Conservation (phyloP, 1,140 invertebrate genomes). For the Scaptodrosophila lebanonensis region DNA sequence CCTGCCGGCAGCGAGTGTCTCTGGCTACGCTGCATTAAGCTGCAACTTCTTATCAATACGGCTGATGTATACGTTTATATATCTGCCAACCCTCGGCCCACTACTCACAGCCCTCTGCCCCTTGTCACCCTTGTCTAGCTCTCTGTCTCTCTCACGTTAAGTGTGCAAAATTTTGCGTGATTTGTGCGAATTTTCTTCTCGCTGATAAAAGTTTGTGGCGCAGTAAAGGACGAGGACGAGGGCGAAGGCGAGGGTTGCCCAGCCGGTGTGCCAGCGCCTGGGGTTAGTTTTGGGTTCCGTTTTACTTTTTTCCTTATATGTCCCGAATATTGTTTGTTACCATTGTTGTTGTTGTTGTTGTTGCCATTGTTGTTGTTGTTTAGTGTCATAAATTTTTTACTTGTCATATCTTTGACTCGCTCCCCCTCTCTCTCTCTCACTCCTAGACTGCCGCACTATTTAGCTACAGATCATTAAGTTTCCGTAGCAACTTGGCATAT, state of each 20-base stretch:
- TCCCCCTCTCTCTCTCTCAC: too few relatives aligned
- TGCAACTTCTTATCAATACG: slow-evolving; percentile 66
- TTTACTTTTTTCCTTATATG: too few relatives aligned
- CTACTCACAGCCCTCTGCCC: background rate
- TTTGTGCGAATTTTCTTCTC: slow-evolving; percentile 64
- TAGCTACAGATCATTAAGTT: slow-evolving; percentile 72
- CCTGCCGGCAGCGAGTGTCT: slow-evolving; percentile 14
- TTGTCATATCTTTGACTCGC: slow-evolving; percentile 71
- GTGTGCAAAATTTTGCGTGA: slow-evolving; percentile 70
- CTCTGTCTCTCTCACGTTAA: slow-evolving; percentile 57
- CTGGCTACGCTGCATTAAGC: slow-evolving; percentile 59
- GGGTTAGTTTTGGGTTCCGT: slow-evolving; percentile 44
- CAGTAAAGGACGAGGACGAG: slow-evolving; percentile 1
- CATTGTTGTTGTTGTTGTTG: slow-evolving; percentile 35
- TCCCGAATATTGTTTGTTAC: too few relatives aligned
- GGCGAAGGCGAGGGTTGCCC: slow-evolving; percentile 8
- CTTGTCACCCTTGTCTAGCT: slow-evolving; percentile 36
- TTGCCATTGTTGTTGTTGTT: slow-evolving; percentile 44
- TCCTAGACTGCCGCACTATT: slow-evolving; percentile 36
- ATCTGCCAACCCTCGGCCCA: slow-evolving; percentile 42
- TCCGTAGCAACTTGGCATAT: slow-evolving; percentile 33
- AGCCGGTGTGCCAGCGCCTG: background rate
- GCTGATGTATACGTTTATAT: too few relatives aligned
- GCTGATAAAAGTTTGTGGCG: slow-evolving; percentile 45
- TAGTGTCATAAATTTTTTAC: slow-evolving; percentile 68